Evolutionary conservation across 2,797 vertebrate species (phyloP).

Genomic region (Arnoldichthys spilopterus): DNA sequence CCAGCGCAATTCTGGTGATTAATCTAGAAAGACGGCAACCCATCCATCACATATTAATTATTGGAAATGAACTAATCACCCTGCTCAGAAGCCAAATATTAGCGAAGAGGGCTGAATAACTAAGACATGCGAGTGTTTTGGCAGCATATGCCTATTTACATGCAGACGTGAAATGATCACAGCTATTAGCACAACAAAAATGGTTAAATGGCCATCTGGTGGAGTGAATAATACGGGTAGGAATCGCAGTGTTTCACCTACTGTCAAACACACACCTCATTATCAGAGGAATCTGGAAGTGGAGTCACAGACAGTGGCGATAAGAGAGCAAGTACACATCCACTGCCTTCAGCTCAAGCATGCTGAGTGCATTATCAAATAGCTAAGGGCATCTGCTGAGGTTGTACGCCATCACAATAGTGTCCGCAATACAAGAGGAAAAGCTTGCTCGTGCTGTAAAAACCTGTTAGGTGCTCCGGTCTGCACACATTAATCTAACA

Average conservation of each 20-base stretch:
- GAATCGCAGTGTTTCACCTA: slow-evolving; percentile 51
- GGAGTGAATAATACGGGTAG: slow-evolving; percentile 54
- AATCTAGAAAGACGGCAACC: slow-evolving; percentile 51
- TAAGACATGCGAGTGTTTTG: slow-evolving; percentile 54
- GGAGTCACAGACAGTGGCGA: slow-evolving; percentile 49
- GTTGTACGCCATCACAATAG: slow-evolving; percentile 56
- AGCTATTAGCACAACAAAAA: slow-evolving; percentile 61
- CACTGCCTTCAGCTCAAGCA: slow-evolving; percentile 42
- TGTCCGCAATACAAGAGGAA: slow-evolving; percentile 44
- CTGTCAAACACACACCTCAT: slow-evolving; percentile 51
- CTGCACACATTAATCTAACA: slow-evolving; percentile 61
- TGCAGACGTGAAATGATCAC: slow-evolving; percentile 56
- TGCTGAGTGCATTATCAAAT: slow-evolving; percentile 51
- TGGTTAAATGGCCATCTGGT: slow-evolving; percentile 61
- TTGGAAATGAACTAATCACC: slow-evolving; percentile 61
- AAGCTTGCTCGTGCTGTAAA: slow-evolving; percentile 50
- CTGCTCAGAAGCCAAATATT: slow-evolving; percentile 52
- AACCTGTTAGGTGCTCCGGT: slow-evolving; percentile 54
- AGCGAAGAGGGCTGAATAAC: slow-evolving; percentile 51
- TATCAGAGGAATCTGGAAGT: slow-evolving; percentile 50
- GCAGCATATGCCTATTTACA: slow-evolving; percentile 60
- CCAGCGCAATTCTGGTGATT: slow-evolving; percentile 51
- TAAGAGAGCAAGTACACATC: slow-evolving; percentile 52
- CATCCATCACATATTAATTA: slow-evolving; percentile 63
- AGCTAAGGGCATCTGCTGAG: slow-evolving; percentile 52